Evolutionary conservation across 2,888 invertebrate species (phyloP).

Genomic region (Vannuccia rotundouncinata): DNA sequence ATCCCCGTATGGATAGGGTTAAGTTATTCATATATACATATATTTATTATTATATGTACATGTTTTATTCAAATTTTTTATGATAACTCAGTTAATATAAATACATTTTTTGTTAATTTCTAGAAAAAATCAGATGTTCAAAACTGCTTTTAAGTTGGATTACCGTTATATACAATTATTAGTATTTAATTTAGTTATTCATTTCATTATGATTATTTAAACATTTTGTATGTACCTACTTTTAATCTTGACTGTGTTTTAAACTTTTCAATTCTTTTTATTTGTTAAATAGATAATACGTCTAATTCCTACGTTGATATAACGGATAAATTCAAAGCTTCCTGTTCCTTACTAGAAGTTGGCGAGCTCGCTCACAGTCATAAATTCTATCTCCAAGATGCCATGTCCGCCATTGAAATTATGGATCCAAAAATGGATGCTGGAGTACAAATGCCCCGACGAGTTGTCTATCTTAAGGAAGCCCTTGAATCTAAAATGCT

Average conservation of each 20-base stretch:
- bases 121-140: too few species aligned
- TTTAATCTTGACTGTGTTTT: background rate
- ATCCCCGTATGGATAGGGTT: too few species aligned
- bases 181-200: too few species aligned
- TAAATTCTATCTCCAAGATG: constrained; percentile 71
- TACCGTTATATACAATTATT: too few species aligned
- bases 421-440: constrained; percentile 99
- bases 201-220: too few species aligned
- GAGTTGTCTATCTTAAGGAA: constrained; percentile 76
- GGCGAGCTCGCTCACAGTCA: constrained; percentile 86
- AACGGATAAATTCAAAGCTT: constrained; percentile 50
- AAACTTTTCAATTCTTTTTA: background rate
- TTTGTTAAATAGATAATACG: background rate
- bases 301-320: constrained; percentile 48
- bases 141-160: too few species aligned
- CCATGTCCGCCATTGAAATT: constrained; percentile 99
- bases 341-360: constrained; percentile 65
- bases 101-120: too few species aligned
- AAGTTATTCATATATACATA: too few species aligned
- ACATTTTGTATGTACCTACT: background rate
- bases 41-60: too few species aligned
- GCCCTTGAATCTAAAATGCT: constrained; percentile 66
- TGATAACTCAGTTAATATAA: too few species aligned
- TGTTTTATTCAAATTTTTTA: too few species aligned
- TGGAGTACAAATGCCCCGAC: constrained; percentile 75